Percentiles rank a stretch among this genome's conserved stretches.
phyloP scores from a whole-genome alignment of 2,888 invertebrate genomes.

The Patella caerulea region DNA sequence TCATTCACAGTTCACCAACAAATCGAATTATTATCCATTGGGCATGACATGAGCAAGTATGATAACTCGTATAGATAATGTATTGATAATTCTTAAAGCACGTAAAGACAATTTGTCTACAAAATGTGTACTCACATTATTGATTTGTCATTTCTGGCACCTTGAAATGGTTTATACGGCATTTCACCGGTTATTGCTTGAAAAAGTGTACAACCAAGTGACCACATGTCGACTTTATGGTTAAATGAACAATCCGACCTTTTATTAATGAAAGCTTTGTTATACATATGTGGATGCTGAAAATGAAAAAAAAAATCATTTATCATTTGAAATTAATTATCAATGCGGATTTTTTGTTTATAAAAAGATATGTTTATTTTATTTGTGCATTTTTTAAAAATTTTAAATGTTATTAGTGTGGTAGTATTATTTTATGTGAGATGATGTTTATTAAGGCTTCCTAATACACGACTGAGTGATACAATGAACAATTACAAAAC shows the following conservation, averaged over 20 bases:
- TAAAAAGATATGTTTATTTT: too few species aligned
- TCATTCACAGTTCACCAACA: too few species aligned
- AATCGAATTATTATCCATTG: too few species aligned
- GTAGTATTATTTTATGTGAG: too few species aligned
- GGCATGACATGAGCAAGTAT: too few species aligned
- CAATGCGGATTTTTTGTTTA: too few species aligned
- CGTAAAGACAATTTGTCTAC: neutral
- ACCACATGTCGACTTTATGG: slow-evolving; percentile 95
- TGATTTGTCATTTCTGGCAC: slow-evolving; percentile 87
- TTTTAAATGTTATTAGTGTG: too few species aligned
- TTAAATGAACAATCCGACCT: slow-evolving; percentile 88
- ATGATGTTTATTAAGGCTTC: too few species aligned
- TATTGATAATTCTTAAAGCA: neutral
- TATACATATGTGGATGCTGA: slow-evolving; percentile 93
- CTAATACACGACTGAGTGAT: too few species aligned
- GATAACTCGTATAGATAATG: neutral
- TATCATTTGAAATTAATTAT: neutral
- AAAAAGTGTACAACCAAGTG: slow-evolving; percentile 92
- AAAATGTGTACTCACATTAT: slow-evolving; percentile 80
- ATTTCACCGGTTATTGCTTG: slow-evolving; percentile 94
- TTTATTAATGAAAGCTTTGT: slow-evolving; percentile 87
- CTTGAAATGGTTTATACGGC: slow-evolving; percentile 93
- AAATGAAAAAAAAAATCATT: neutral
- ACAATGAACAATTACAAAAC: too few species aligned
- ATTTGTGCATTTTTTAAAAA: too few species aligned